Evolutionary conservation across 2,888 invertebrate genomes (phyloP), one percentile per base, ranked within the genome.

Genomic region (Drosophila greeni): DNA sequence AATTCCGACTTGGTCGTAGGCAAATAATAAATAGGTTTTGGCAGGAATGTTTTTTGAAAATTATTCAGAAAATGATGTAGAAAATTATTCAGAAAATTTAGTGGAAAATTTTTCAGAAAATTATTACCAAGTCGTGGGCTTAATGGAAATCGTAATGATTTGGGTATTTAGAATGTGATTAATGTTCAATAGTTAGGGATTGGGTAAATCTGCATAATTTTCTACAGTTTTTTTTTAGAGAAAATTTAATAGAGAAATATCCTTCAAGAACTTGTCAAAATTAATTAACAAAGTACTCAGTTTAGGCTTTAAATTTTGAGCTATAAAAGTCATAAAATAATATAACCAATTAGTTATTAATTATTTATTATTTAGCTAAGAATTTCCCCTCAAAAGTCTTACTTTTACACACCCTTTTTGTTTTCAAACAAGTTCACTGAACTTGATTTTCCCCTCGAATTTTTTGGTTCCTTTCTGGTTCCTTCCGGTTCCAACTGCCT

Each of bases 1-100:
- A 34, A 70, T 73, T 73, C 76, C 73, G 73, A 76, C 73, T 70
- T 73, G 66, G 11, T 66, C 34, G 53, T 29, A 45, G 9, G 12
- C 18, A 1, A 8, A 45, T 18, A 45, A 18, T n/a, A 45, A 31
- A 18, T 31, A 5, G 29, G 8, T 14, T 16, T 53, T 23, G 26
- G 3, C 9, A 23, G 29, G 16, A 5, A 53, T 8, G 11, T 18
- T 53, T 39, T 20, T 20, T 39, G 23, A 9, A 52, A 56, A 37
- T 52, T 7, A 37, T 53, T 39, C 31, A 31, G 23, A n/a, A 56
- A n/a, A n/a, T n/a, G n/a, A n/a, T n/a, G n/a, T n/a, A n/a, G 23
- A 9, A 53, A 56, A 39, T 52, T 7, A 39, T 53, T 39, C 31
- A 31, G 16, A 16, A 56, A 39, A 39, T 52, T 11, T n/a, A n/a